A percentile compares a stretch with the other conserved stretches of the same genome.
Evolutionary conservation across 1,140 invertebrate genomes (phyloP).

Genomic region (Conus ventricosus): DNA sequence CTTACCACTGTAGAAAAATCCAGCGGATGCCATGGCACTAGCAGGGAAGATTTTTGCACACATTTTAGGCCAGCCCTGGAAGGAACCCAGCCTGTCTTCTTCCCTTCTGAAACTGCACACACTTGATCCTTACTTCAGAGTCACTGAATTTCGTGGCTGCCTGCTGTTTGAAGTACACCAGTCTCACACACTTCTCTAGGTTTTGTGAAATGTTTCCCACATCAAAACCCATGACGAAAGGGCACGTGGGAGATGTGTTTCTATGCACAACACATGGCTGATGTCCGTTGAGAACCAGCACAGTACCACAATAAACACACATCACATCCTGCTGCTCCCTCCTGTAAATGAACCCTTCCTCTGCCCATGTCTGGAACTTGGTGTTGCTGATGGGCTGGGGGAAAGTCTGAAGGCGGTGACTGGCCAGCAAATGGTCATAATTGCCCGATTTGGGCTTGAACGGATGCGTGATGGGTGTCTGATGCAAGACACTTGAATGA

Average conservation of each 20-base stretch:
- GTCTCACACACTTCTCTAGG: not conserved
- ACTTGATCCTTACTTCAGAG: not conserved
- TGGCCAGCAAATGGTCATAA: conserved; percentile 10
- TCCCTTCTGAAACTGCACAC: not conserved
- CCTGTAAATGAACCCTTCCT: conserved; percentile 6
- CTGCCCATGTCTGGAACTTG: conserved; percentile 11
- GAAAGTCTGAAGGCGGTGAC: conserved; percentile 1
- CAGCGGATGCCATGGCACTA: not conserved
- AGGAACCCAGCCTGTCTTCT: conserved; percentile 2
- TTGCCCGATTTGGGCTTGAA: not conserved
- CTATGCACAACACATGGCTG: not conserved
- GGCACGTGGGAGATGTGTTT: not conserved
- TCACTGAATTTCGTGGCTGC: not conserved
- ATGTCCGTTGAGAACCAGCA: conserved; percentile 7
- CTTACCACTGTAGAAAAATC: conserved; percentile 26
- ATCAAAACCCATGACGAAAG: conserved; percentile 18
- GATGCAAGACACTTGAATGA: not conserved
- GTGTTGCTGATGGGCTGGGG: not conserved
- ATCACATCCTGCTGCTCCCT: not conserved
- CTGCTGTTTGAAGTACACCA: not conserved
- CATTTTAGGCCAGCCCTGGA: conserved; percentile 7
- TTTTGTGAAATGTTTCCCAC: conserved; percentile 14
- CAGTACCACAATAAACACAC: conserved; percentile 15
- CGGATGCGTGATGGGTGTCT: not conserved
- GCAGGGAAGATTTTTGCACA: not conserved